These are phyloP conservation scores for Poeciliopsis turrubarensis DNA, from an alignment of 2,113 vertebrate genomes.

Conservation along the genomic window DNA sequence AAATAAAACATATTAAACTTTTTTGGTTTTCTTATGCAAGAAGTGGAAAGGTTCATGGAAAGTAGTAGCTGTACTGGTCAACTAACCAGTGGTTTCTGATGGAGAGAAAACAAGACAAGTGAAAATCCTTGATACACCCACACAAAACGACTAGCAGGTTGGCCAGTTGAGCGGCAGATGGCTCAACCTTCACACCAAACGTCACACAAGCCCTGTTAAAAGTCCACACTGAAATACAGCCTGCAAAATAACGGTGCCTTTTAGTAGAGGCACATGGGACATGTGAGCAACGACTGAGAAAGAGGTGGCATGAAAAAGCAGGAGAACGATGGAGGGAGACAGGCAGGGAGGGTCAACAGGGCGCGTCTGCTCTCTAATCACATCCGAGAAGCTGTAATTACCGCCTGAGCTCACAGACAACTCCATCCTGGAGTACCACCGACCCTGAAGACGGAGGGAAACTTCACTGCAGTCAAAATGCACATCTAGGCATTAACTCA, in stretches of 20 bases:
- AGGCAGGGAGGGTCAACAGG: constrained; percentile 71
- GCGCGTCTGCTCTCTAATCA: constrained; percentile 81
- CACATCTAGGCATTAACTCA: constrained; percentile 2
- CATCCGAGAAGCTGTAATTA: constrained; percentile 82
- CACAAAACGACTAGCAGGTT: background rate
- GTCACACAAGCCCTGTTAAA: constrained; percentile 26
- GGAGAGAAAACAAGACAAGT: background rate
- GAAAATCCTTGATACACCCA: background rate
- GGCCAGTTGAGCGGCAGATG: background rate
- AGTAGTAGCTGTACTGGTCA: no score
- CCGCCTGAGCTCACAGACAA: constrained; percentile 75
- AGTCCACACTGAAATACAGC: constrained; percentile 42
- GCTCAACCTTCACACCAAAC: background rate
- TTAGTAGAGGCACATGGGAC: constrained; percentile 36
- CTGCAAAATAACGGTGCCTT: constrained; percentile 59
- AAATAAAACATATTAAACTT: no score
- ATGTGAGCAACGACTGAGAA: constrained; percentile 42
- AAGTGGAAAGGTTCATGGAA: no score
- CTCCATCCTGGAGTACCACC: constrained; percentile 59
- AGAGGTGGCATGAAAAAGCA: constrained; percentile 48
- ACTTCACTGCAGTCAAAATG: constrained; percentile 5
- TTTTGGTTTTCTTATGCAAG: no score
- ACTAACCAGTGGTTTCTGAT: no score
- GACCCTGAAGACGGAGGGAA: constrained; percentile 39
- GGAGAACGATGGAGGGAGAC: constrained; percentile 54